A percentile compares a stretch with the other conserved stretches of the same genome.
phyloP scores from a whole-genome alignment of 2,113 vertebrate genomes.

The Callopanchax toddi region DNA sequence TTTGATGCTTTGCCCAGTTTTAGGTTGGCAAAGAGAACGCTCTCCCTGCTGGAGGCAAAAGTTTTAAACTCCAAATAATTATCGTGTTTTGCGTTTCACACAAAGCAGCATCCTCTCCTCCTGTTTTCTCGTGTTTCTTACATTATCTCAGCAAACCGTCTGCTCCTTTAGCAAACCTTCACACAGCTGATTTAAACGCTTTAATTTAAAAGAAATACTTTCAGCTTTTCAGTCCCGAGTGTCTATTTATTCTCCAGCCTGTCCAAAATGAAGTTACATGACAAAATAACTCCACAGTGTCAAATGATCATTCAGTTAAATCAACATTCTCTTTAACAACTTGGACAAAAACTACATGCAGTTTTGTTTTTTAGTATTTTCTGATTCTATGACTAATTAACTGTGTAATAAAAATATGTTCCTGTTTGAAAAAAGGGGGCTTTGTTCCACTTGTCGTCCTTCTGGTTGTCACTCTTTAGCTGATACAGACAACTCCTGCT shows the following conservation, averaged over 20 bases:
- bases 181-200: too few species aligned
- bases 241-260: too few species aligned
- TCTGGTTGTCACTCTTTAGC: constrained; percentile 9
- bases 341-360: too few species aligned
- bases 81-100: neutral
- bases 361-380: too few species aligned
- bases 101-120: neutral
- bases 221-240: too few species aligned
- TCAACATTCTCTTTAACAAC: too few species aligned
- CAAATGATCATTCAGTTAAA: too few species aligned
- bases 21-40: neutral
- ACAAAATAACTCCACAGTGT: too few species aligned
- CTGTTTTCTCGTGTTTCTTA: neutral
- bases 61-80: neutral
- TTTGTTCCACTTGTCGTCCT: neutral
- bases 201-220: too few species aligned
- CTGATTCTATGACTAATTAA: too few species aligned
- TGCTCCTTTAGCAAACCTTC: neutral
- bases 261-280: too few species aligned
- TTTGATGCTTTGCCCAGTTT: constrained; percentile 29
- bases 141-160: neutral
- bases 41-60: constrained; percentile 2
- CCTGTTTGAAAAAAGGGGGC: neutral
- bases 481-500: neutral
- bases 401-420: too few species aligned